A percentile compares a stretch with the other conserved stretches of the same genome.
These are phyloP conservation scores for Urocynchramus pylzowi DNA, from an alignment of 2,113 vertebrate species.

Conservation along the genomic window DNA sequence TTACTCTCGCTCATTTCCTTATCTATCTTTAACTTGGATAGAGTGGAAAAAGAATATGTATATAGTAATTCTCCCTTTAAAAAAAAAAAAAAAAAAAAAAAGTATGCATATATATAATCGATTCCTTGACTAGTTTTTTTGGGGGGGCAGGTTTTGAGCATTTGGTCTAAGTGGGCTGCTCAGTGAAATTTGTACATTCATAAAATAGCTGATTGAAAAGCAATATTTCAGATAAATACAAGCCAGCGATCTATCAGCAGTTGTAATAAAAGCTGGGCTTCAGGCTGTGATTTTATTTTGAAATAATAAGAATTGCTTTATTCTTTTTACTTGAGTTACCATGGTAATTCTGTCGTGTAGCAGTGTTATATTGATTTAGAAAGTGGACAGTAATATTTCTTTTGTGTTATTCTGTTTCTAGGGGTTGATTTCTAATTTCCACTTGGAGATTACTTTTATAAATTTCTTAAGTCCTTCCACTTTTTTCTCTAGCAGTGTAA, in stretches of 20 bases:
- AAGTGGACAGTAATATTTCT: constrained; percentile 99
- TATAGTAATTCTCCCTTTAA: background rate
- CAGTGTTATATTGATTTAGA: constrained; percentile 99
- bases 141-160: constrained; percentile 74
- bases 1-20: background rate
- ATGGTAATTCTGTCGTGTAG: constrained; percentile 98
- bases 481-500: constrained; percentile 90
- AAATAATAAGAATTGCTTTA: constrained; percentile 98
- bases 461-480: constrained; percentile 97
- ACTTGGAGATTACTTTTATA: constrained; percentile 99
- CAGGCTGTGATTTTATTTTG: constrained; percentile 97
- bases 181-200: constrained; percentile 91
- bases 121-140: constrained; percentile 79
- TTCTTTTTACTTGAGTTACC: constrained; percentile 98
- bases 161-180: constrained; percentile 84
- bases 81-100: constrained; percentile 13
- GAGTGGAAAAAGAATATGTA: background rate
- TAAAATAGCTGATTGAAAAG: constrained; percentile 95
- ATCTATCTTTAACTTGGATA: background rate
- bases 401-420: constrained; percentile 97
- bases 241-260: constrained; percentile 90
- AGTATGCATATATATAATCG: constrained; percentile 45
- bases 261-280: constrained; percentile 98
- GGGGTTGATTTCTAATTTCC: constrained; percentile 99
- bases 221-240: constrained; percentile 95